phyloP scores from a whole-genome alignment of 2,797 vertebrate genomes.

The Eurystomus glaucurus region DNA sequence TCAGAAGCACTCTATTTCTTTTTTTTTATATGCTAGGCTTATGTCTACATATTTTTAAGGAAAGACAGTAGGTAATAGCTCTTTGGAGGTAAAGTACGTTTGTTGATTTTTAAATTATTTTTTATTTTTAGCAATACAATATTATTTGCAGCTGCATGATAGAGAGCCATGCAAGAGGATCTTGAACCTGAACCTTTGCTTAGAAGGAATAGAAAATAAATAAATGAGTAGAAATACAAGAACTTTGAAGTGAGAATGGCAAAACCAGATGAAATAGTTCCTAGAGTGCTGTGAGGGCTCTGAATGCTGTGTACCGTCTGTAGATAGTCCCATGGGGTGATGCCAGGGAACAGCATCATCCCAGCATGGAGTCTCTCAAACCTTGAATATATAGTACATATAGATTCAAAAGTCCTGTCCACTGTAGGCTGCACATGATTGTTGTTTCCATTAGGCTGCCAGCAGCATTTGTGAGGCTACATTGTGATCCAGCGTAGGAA shows the following conservation, averaged over 20 bases:
- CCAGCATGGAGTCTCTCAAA: background rate
- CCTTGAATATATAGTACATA: background rate
- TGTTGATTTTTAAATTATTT: background rate
- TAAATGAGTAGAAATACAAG: background rate
- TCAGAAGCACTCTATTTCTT: background rate
- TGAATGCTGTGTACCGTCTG: background rate
- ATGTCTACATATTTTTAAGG: background rate
- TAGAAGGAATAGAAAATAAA: background rate
- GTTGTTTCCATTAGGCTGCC: background rate
- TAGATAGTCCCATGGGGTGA: fast-evolving
- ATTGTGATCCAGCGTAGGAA: background rate
- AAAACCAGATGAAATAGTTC: background rate
- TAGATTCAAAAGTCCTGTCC: background rate
- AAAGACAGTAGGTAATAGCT: background rate
- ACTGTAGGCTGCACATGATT: background rate
- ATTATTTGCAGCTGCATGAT: background rate
- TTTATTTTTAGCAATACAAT: background rate
- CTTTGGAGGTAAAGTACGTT: background rate
- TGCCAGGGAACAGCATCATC: background rate
- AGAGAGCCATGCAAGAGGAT: background rate
- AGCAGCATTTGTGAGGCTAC: background rate
- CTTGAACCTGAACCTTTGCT: background rate
- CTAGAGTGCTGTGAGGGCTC: background rate
- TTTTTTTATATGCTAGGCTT: background rate
- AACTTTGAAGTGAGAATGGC: background rate